Evolutionary conservation across 2,797 vertebrate genomes (phyloP).

Genomic region (Glossophaga mutica): DNA sequence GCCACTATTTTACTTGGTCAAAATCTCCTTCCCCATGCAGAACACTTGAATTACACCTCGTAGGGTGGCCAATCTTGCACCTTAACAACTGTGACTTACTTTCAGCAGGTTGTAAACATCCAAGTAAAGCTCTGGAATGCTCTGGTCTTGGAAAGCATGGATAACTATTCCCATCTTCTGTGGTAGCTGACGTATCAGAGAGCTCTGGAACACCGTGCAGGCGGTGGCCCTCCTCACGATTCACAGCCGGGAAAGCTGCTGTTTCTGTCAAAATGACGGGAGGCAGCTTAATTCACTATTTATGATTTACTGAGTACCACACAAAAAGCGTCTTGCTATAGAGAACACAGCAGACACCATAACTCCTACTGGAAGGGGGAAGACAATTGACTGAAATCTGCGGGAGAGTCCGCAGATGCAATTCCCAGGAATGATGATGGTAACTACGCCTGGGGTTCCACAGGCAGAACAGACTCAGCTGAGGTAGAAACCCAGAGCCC

Average conservation of each 20-base stretch:
- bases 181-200: background rate
- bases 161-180: background rate
- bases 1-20: background rate
- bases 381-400: background rate
- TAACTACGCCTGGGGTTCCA: background rate
- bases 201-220: background rate
- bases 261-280: constrained; percentile 31
- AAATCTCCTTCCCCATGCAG: background rate
- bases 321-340: background rate
- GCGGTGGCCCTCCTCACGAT: background rate
- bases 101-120: background rate
- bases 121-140: background rate
- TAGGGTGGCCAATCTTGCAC: background rate
- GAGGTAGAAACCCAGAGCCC: background rate
- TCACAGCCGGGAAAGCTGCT: background rate
- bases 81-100: background rate
- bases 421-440: background rate
- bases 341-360: background rate
- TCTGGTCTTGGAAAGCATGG: background rate
- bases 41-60: background rate
- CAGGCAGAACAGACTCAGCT: background rate
- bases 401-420: background rate
- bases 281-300: constrained; percentile 22
- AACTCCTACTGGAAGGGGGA: background rate
- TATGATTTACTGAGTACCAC: background rate